Conservation (phyloP, 1,140 invertebrate species). For the Bombus soroeensis region DNA sequence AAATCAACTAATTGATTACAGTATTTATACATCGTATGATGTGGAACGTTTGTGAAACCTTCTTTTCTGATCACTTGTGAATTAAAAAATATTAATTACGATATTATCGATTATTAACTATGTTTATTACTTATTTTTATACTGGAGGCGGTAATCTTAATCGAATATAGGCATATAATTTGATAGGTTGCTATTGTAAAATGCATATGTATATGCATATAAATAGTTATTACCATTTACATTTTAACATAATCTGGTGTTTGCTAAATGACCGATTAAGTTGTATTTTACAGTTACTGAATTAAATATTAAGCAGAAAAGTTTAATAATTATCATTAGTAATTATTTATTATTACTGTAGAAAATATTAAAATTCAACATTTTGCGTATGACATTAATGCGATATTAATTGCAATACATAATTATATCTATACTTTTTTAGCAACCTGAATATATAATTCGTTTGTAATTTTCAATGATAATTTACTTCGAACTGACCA, state of each 20-base stretch:
- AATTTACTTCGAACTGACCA: background rate
- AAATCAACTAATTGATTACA: background rate
- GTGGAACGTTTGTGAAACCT: background rate
- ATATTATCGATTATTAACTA: background rate
- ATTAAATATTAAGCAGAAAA: constrained; percentile 4
- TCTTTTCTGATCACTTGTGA: background rate
- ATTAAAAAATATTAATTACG: background rate
- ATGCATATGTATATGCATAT: too few species aligned
- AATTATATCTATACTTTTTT: background rate
- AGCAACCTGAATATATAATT: background rate
- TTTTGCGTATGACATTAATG: background rate
- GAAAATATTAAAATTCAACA: background rate
- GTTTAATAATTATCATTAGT: background rate
- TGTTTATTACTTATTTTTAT: background rate
- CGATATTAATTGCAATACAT: background rate
- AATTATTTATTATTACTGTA: background rate
- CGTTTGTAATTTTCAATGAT: background rate
- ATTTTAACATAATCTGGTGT: constrained; percentile 15
- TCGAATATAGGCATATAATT: background rate
- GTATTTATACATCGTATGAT: background rate
- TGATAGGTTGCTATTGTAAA: background rate
- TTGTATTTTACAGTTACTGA: background rate
- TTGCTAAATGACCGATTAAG: constrained; percentile 11
- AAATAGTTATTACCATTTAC: background rate
- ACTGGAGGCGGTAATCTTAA: background rate